Percentiles rank a stretch among this genome's conserved stretches.
phyloP scores from a whole-genome alignment of 2,113 vertebrate genomes.

The Ceuthmochares aereus region DNA sequence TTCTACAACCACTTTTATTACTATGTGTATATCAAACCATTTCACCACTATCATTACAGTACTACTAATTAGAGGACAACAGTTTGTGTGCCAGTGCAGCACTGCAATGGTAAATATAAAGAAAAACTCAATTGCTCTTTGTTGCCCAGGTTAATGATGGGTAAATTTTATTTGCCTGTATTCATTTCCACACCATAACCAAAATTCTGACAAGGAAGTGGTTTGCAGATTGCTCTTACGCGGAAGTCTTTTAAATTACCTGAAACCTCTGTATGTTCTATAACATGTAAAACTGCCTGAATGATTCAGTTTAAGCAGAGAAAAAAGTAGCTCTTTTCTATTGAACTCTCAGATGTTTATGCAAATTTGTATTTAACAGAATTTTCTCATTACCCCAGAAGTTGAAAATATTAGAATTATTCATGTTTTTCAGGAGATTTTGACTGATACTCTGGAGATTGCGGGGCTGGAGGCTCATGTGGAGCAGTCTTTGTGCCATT shows the following conservation, averaged over 20 bases:
- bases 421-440: background rate
- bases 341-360: background rate
- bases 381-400: background rate
- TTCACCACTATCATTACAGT: background rate
- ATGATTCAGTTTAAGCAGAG: background rate
- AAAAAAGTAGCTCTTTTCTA: background rate
- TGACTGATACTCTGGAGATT: background rate
- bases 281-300: background rate
- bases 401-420: background rate
- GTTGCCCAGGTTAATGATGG: background rate
- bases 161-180: background rate
- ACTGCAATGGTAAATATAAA: background rate
- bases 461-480: background rate
- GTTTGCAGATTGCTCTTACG: background rate
- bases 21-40: background rate
- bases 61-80: background rate
- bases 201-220: background rate
- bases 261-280: background rate
- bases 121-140: background rate
- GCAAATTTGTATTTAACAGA: background rate
- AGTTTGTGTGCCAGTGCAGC: background rate
- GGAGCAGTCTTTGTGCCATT: background rate
- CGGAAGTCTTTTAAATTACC: background rate
- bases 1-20: background rate
- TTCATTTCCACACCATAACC: background rate